These are phyloP conservation scores for Dione juno DNA, from an alignment of 2,888 invertebrate genomes.

Conservation along the genomic window DNA sequence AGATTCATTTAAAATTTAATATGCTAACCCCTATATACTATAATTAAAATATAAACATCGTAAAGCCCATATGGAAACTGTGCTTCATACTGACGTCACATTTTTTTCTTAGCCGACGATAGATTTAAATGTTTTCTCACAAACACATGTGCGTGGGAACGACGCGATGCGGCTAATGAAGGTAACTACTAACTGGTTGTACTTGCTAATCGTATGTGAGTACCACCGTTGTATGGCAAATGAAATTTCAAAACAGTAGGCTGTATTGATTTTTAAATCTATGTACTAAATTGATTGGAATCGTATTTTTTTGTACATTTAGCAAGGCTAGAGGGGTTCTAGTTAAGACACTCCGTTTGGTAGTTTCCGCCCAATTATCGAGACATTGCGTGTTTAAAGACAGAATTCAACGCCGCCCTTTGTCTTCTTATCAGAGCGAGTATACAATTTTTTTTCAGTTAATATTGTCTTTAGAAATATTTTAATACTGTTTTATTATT, in stretches of 20 bases:
- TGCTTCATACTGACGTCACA: constrained; percentile 25
- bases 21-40: not conserved
- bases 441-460: too few relatives aligned
- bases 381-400: too few relatives aligned
- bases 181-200: constrained; percentile 70
- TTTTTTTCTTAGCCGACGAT: constrained; percentile 56
- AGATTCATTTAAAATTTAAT: too few relatives aligned
- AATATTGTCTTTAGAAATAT: too few relatives aligned
- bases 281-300: not conserved
- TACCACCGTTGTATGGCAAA: constrained; percentile 49
- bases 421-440: too few relatives aligned
- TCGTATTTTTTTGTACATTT: too few relatives aligned
- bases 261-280: not conserved
- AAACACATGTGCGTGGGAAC: constrained; percentile 77
- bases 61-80: not conserved
- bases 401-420: too few relatives aligned
- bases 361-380: too few relatives aligned
- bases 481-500: too few relatives aligned
- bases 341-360: too few relatives aligned
- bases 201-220: constrained; percentile 68
- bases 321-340: too few relatives aligned
- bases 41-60: not conserved
- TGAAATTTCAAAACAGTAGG: constrained; percentile 30
- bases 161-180: constrained; percentile 56
- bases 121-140: constrained; percentile 66